Evolutionary conservation across 2,113 vertebrate genomes (phyloP), one percentile per base, ranked within the genome.

Genomic region (Aramus guarauna): DNA sequence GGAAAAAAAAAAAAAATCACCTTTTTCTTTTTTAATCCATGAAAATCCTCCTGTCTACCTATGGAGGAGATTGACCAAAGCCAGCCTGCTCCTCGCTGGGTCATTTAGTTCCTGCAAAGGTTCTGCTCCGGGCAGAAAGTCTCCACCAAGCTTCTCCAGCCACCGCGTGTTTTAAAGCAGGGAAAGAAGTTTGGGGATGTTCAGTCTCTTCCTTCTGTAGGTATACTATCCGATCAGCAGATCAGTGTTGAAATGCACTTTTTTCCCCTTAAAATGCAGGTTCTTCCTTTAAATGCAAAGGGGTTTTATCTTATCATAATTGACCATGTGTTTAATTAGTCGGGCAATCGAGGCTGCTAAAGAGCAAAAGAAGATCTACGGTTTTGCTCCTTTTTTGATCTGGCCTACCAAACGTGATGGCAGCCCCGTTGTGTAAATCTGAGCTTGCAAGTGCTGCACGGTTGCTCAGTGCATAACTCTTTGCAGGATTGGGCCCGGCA

Each of bases 391-490:
- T 81, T 91, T 67, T 53, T 43, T 36, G 48, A 39, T 12, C 78
- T 16, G 77, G 69, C 74, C 92, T 77, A 56, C 29, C 64, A 48
- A 68, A 37, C 5, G 8, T 0, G 47, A 71, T 37, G 67, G 82
- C 60, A 75, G 67, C 58, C 39, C 90, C 12, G 64, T n/a, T 22
- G 72, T 43, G 68, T 66, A 90, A 85, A 69, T n/a, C 22, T 9
- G 72, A 43, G 63, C 59, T 79, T 69, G 45, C 90, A 58, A 96
- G 64, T 39, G 80, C 73, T 36, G 77, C 73, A 3, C 85, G 32
- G 81, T 73, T 56, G 88, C 95, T 95, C 62, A 36, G 77, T 27
- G 81, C 74, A 64, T 34, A 58, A 50, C 48, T 71, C 79, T 47
- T 56, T 30, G 73, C 69, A 82, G 93, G 81, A 90, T 3, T 47